These are phyloP conservation scores for Chlorodrepanis virens DNA, from an alignment of 2,113 vertebrate species.

Conservation along the genomic window DNA sequence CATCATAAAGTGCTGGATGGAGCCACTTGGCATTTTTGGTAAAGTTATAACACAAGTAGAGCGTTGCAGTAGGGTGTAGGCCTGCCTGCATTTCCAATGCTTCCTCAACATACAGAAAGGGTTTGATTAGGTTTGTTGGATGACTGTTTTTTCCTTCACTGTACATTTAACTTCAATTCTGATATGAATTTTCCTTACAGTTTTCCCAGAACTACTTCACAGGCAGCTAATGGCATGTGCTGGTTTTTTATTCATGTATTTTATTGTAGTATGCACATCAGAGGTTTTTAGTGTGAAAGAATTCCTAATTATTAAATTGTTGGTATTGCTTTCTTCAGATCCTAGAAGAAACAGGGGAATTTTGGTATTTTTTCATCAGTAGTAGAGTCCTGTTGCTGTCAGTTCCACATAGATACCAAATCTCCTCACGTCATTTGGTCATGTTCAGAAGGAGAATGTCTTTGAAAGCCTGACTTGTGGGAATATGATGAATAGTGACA, in stretches of 20 bases:
- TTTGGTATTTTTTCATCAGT: neutral
- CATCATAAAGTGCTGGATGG: neutral
- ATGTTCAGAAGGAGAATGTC: conserved; percentile 47
- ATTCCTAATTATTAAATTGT: neutral
- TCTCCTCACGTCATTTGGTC: neutral
- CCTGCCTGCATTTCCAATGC: neutral
- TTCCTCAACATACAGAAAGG: neutral
- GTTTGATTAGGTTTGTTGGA: neutral
- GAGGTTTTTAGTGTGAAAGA: neutral
- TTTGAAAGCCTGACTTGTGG: conserved; percentile 52
- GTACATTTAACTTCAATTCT: neutral
- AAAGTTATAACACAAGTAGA: neutral
- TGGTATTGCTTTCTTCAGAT: neutral
- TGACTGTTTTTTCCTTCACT: neutral
- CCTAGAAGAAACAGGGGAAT: neutral
- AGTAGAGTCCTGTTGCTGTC: neutral
- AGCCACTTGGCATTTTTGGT: neutral
- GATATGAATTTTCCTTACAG: neutral
- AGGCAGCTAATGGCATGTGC: neutral
- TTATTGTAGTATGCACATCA: neutral
- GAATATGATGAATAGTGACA: conserved; percentile 55
- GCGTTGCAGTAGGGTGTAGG: neutral
- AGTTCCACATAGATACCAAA: neutral
- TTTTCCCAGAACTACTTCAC: neutral
- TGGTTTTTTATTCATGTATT: neutral